Base-by-base conservation (phyloP, 2,888 invertebrate species). In the Petrophora chlorosata region DNA sequence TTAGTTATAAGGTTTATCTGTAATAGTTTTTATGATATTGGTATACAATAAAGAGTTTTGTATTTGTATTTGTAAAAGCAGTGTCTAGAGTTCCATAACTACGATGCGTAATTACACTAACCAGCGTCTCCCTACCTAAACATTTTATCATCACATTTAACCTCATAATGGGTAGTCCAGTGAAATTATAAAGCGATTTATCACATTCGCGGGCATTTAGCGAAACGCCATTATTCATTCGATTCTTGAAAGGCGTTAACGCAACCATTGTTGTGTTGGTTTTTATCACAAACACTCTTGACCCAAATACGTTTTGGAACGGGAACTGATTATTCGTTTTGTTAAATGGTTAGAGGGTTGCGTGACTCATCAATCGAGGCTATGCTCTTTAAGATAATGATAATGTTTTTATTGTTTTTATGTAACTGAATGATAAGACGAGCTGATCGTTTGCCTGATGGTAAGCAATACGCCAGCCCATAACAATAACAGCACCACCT, bases 171-270 rank as follows among this genome's bases (percentile, higher is more conserved):
- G 64, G 49, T 60, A 59, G 59, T 64, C 65, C 61, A 55, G 63
- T 60, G 70, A 73, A 80, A 82, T 82, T 80, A 79, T 72, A 71
- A 72, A 67, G 71, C 70, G 73, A 84, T 83, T 79, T 73, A 75
- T 84, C 82, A 82, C 69, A 74, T 73, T 67, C 65, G 62, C 64
- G 62, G 67, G 69, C 62, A 76, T 76, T 81, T 61, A 61, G 57
- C 52, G 65, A 72, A 74, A 79, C 63, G 71, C 76, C 82, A 76
- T 82, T 70, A 83, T 73, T 81, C 79, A 81, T 82, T 69, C 60
- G 54, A 70, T 68, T 73, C 66, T 59, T 67, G 65, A 65, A 75
- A 70, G 67, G 63, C 65, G 61, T 63, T 61, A 70, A 76, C n/a
- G n/a, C n/a, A 75, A 67, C 65, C 49, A 65, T 56, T 44, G 70